Evolutionary conservation across 2,888 invertebrate genomes (phyloP), one percentile per base, ranked within the genome.

Genomic region (Tipula confusa): DNA sequence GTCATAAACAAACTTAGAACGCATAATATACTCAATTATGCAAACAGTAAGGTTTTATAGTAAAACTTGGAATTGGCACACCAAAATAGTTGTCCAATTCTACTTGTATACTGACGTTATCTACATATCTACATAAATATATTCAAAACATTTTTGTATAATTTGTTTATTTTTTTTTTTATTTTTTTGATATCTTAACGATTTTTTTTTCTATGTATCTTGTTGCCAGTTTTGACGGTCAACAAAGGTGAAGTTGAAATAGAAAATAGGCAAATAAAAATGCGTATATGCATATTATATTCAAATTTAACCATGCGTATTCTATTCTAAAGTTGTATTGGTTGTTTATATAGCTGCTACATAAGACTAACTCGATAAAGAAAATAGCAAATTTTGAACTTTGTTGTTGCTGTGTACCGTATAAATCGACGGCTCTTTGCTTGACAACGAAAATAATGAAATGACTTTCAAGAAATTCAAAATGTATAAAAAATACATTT

Each of bases 261-360:
- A 48, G 64, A 24, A 24, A 24, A 64, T 64, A 64, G 64, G 64
- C 64, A 64, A 64, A 48, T 15, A 48, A 64, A 64, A 24, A 64
- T 64, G 64, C 64, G 64, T 64, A 64, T n/a, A n/a, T 64, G 64
- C 64, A 64, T 48, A 48, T n/a, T n/a, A n/a, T 48, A 48, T 64
- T 64, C 64, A 64, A 64, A 64, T 64, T 64, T 64, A 64, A 24
- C 64, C n/a, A 24, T 64, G 48, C 48, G 48, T 48, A 18, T 48
- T 48, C 4, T 64, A 24, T 64, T 64, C 18, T 38, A 13, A 7
- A 15, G 15, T 43, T 43, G n/a, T 2, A 38, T 9, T 38, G 13
- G 38, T 18, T 11, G 64, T 11, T 9, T 64, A 64, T 64, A 24
- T 24, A 33, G 33, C 33, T 33, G 33, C 6, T 48, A 48, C 15